phyloP scores from a whole-genome alignment of 2,797 vertebrate genomes.

The Trichosurus vulpecula region DNA sequence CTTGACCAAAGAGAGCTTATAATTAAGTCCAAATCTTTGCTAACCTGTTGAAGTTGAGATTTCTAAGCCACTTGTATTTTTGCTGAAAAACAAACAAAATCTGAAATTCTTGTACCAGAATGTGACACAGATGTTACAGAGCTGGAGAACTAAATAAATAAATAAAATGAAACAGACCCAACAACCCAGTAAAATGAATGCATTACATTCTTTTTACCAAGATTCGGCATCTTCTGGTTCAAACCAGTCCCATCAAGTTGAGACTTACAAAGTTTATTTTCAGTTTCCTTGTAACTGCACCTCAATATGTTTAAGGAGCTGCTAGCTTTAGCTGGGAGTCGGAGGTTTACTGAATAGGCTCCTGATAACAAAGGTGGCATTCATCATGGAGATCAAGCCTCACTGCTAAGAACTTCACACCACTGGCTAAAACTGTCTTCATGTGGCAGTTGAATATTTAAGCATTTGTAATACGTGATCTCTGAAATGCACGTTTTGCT shows the following conservation, averaged over 20 bases:
- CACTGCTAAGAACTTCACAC: slow-evolving; percentile 10
- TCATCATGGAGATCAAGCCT: slow-evolving; percentile 12
- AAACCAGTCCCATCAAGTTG: not conserved
- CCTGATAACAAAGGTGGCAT: not conserved
- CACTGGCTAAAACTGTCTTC: not conserved
- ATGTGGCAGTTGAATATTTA: slow-evolving; percentile 32
- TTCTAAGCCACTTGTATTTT: not conserved
- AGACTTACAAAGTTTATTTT: slow-evolving; percentile 20
- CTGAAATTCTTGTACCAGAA: not conserved
- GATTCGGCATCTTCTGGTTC: slow-evolving; percentile 2
- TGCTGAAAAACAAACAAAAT: not conserved
- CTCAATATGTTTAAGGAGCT: slow-evolving; percentile 22
- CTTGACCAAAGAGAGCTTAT: not conserved
- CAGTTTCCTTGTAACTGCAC: not conserved
- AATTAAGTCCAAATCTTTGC: slow-evolving; percentile 9
- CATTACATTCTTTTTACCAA: not conserved
- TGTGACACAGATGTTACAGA: not conserved
- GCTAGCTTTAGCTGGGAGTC: not conserved
- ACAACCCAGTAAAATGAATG: slow-evolving; percentile 33
- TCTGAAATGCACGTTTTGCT: slow-evolving; percentile 42
- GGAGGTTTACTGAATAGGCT: not conserved
- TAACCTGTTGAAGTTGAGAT: not conserved
- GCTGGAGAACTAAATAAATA: not conserved
- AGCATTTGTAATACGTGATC: slow-evolving; percentile 43
- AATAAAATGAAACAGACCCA: slow-evolving; percentile 4